A percentile compares a stretch with the other conserved stretches of the same genome.
phyloP scores from a whole-genome alignment of 2,888 invertebrate species.

The Diabrotica balteata region DNA sequence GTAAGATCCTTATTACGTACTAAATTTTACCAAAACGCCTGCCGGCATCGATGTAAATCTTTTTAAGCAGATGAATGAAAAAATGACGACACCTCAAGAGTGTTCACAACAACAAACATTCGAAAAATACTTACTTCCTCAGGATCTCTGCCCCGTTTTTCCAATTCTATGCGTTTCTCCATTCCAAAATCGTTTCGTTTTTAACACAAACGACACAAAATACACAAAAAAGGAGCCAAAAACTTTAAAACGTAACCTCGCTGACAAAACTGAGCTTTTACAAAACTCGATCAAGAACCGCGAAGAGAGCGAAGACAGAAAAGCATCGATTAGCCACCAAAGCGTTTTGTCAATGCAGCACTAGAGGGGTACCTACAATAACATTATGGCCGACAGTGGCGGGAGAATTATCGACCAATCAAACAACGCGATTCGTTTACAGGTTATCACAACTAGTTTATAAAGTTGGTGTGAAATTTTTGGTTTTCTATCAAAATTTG shows the following conservation, averaged over 20 bases:
- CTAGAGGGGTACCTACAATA: constrained; percentile 59
- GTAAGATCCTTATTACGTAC: too few relatives aligned
- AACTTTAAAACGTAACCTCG: constrained; percentile 48
- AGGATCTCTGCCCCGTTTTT: constrained; percentile 89
- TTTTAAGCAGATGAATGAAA: constrained; percentile 40
- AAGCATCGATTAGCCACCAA: constrained; percentile 53
- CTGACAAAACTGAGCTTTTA: constrained; percentile 38
- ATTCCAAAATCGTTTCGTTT: constrained; percentile 61
- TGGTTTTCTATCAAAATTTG: background rate
- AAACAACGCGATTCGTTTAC: constrained; percentile 27
- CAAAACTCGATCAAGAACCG: constrained; percentile 38
- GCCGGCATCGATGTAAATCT: constrained; percentile 27
- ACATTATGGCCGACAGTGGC: constrained; percentile 50
- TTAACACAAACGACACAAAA: constrained; percentile 37
- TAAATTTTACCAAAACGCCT: too few relatives aligned
- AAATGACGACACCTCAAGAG: constrained; percentile 40
- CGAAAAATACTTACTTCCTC: constrained; percentile 76
- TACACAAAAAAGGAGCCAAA: constrained; percentile 31
- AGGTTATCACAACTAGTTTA: constrained; percentile 33
- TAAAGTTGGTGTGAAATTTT: constrained; percentile 12
- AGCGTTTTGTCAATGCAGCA: constrained; percentile 52
- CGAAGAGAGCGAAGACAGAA: constrained; percentile 43
- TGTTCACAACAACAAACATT: constrained; percentile 39
- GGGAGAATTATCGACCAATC: constrained; percentile 51
- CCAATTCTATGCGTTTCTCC: constrained; percentile 96